Evolutionary conservation across 2,797 vertebrate species (phyloP).

Genomic region (Hephaestus fuliginosus): DNA sequence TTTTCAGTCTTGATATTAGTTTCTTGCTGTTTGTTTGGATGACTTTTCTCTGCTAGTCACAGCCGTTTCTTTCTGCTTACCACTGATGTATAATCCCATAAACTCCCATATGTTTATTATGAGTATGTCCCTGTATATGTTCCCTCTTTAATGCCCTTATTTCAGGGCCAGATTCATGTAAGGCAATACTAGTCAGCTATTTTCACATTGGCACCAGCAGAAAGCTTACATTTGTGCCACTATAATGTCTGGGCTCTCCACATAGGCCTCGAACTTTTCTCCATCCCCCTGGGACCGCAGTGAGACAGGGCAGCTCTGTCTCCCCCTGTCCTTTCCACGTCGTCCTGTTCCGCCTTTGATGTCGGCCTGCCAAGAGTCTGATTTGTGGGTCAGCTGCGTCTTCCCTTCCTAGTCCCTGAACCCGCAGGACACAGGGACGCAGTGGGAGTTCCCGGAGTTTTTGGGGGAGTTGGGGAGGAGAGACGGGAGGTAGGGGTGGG

Average conservation of each 20-base stretch:
- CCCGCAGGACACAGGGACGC: constrained; percentile 58
- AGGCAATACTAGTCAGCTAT: constrained; percentile 56
- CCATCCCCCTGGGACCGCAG: constrained; percentile 49
- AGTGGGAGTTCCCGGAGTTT: constrained; percentile 75
- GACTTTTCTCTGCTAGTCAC: constrained; percentile 45
- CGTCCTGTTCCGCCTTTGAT: constrained; percentile 65
- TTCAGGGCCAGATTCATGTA: constrained; percentile 58
- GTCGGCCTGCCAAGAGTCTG: constrained; percentile 58
- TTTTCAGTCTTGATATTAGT: constrained; percentile 30
- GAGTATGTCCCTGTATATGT: constrained; percentile 62
- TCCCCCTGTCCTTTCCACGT: constrained; percentile 61
- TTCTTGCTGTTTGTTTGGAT: constrained; percentile 64
- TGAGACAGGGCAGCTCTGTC: constrained; percentile 70
- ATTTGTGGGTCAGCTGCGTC: constrained; percentile 66
- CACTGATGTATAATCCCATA: constrained; percentile 41
- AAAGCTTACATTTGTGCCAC: constrained; percentile 55
- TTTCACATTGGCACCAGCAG: constrained; percentile 70
- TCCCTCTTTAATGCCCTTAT: constrained; percentile 63
- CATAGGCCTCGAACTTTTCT: constrained; percentile 54
- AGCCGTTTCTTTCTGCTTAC: constrained; percentile 51
- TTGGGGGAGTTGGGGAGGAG: constrained; percentile 33
- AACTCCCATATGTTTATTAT: constrained; percentile 72
- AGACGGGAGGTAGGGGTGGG: background rate
- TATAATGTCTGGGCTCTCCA: constrained; percentile 53
- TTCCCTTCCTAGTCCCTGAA: constrained; percentile 50